phyloP scores from a whole-genome alignment of 2,797 vertebrate species.

The Pseudotriccus pelzelni region DNA sequence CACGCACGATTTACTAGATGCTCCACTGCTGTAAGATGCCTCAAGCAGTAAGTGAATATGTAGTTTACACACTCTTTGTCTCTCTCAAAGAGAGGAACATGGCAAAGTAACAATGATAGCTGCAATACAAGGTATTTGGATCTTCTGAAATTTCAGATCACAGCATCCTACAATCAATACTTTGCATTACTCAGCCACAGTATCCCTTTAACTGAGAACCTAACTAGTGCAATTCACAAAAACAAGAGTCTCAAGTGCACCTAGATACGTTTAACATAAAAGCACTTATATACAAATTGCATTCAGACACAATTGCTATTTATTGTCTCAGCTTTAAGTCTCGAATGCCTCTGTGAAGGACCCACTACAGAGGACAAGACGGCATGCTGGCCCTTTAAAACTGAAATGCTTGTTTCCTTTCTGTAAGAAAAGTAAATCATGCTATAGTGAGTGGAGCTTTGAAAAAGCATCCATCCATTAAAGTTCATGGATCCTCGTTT shows the following conservation, averaged over 20 bases:
- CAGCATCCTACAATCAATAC: slow-evolving; percentile 47
- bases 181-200: not conserved
- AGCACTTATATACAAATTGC: not conserved
- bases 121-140: slow-evolving; percentile 33
- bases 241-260: not conserved
- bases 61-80: not conserved
- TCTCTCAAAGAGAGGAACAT: not conserved
- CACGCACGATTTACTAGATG: not conserved
- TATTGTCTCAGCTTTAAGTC: slow-evolving; percentile 46
- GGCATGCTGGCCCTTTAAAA: slow-evolving; percentile 77
- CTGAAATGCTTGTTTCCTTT: slow-evolving; percentile 73
- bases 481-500: slow-evolving; percentile 85
- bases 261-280: slow-evolving; percentile 32
- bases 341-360: not conserved
- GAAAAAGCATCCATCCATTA: slow-evolving; percentile 87
- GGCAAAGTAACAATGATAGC: not conserved
- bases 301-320: slow-evolving; percentile 16
- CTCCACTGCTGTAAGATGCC: not conserved
- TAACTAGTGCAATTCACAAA: slow-evolving; percentile 4
- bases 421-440: slow-evolving; percentile 80
- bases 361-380: slow-evolving; percentile 37
- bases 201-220: not conserved
- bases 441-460: slow-evolving; percentile 80
- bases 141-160: slow-evolving; percentile 46
- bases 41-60: not conserved